Conservation (phyloP, 2,113 vertebrate species). For the Trichechus manatus region DNA sequence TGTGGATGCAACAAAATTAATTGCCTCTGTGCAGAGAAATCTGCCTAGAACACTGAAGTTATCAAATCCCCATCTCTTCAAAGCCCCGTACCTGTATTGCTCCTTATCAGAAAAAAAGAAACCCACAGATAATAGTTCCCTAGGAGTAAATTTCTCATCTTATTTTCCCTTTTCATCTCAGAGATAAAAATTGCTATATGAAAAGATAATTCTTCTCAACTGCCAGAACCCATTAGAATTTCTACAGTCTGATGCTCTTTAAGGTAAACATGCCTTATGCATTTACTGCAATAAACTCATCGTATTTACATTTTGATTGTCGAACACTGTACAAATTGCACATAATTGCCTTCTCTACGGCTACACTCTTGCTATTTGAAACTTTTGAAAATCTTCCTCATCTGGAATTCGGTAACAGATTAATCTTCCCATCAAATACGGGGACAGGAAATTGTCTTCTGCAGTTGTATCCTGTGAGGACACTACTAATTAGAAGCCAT, state of each 20-base stretch:
- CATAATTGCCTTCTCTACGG: conserved; percentile 83
- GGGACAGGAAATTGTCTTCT: conserved; percentile 84
- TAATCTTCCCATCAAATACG: conserved; percentile 84
- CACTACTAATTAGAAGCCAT: conserved; percentile 83
- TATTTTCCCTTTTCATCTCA: conserved; percentile 66
- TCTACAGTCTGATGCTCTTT: conserved; percentile 73
- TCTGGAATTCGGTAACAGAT: conserved; percentile 87
- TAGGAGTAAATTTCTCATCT: conserved; percentile 73
- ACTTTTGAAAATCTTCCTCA: conserved; percentile 85
- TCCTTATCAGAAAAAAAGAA: conserved; percentile 64
- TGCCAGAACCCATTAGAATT: conserved; percentile 79
- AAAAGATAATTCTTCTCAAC: conserved; percentile 80
- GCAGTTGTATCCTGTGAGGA: conserved; percentile 81
- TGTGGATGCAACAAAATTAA: conserved; percentile 68
- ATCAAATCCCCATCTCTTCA: conserved; percentile 69
- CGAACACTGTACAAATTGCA: conserved; percentile 84
- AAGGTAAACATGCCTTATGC: conserved; percentile 80
- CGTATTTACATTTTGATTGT: conserved; percentile 84
- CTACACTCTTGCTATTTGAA: conserved; percentile 82
- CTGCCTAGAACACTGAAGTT: conserved; percentile 65
- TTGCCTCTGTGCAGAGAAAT: conserved; percentile 72
- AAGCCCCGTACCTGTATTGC: conserved; percentile 36
- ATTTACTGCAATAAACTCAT: conserved; percentile 77
- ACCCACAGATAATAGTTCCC: conserved; percentile 61
- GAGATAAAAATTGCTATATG: conserved; percentile 75